Percentiles rank a stretch among this genome's conserved stretches.
These are phyloP conservation scores for Argyrosomus japonicus DNA, from an alignment of 2,113 vertebrate genomes.

Conservation along the genomic window DNA sequence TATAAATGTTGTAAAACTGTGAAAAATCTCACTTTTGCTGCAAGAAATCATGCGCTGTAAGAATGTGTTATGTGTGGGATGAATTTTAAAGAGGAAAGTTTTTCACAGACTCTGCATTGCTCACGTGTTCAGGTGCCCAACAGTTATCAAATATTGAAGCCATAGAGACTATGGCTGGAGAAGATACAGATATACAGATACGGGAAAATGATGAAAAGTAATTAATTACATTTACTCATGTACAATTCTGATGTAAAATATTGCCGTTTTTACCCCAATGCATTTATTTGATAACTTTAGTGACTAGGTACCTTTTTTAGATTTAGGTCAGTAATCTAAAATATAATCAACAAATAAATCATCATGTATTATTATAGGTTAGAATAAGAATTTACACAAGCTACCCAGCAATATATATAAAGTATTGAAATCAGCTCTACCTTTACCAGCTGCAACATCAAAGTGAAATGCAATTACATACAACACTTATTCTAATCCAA, in stretches of 20 bases:
- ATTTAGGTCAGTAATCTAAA: not conserved
- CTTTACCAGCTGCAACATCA: too few relatives aligned
- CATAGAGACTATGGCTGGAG: not conserved
- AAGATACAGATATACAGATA: not conserved
- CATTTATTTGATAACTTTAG: not conserved
- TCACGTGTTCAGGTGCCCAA: not conserved
- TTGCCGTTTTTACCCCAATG: not conserved
- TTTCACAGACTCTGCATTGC: not conserved
- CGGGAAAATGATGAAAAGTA: not conserved
- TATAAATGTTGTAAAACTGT: not conserved
- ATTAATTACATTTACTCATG: not conserved
- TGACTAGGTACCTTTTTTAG: not conserved
- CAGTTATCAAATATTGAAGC: not conserved
- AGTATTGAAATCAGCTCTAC: not conserved
- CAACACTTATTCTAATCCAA: not conserved
- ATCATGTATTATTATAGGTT: not conserved
- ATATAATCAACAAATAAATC: not conserved
- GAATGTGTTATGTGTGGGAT: not conserved
- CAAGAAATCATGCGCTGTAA: not conserved
- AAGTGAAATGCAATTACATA: not conserved
- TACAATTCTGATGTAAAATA: not conserved
- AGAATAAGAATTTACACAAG: not conserved
- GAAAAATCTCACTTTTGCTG: not conserved
- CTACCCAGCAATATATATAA: not conserved
- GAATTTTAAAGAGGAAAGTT: conserved; percentile 7